A percentile compares a stretch with the other conserved stretches of the same genome.
Conservation (phyloP, 2,797 vertebrate species). For the Oophaga sylvatica region DNA sequence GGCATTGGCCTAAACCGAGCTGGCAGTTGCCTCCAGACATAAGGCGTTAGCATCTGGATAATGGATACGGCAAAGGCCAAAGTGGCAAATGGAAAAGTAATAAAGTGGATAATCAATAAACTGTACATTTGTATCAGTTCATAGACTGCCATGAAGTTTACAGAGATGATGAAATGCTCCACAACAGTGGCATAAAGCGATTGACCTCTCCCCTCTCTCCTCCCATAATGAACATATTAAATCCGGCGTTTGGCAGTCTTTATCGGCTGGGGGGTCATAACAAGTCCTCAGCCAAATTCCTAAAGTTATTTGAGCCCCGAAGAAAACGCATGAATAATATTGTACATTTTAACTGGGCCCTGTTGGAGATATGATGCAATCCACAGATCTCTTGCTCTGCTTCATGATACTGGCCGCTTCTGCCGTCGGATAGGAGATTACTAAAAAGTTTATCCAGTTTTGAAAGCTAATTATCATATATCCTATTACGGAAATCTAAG, state of each 20-base stretch:
- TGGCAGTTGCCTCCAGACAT: no score
- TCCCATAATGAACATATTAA: neutral
- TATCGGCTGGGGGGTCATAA: slow-evolving; percentile 9
- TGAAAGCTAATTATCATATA: neutral
- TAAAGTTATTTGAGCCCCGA: slow-evolving; percentile 8
- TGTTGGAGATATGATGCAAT: slow-evolving; percentile 21
- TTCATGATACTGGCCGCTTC: neutral
- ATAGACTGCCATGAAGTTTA: neutral
- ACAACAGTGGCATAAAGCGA: slow-evolving; percentile 2
- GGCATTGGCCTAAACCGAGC: no score
- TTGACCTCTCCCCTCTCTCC: neutral
- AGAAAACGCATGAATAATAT: slow-evolving; percentile 23
- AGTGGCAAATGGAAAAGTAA: no score
- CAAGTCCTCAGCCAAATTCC: slow-evolving; percentile 30
- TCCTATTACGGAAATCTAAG: no score
- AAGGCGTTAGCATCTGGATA: no score
- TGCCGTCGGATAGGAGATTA: neutral
- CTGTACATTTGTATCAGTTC: neutral
- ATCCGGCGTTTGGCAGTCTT: slow-evolving; percentile 20
- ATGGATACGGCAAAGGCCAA: no score
- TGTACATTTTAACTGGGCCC: neutral
- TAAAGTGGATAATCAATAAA: neutral
- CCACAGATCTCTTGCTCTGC: no score
- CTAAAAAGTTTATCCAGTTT: neutral
- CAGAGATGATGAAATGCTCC: neutral